phyloP scores from a whole-genome alignment of 1,140 invertebrate species.

The Eciton burchellii region DNA sequence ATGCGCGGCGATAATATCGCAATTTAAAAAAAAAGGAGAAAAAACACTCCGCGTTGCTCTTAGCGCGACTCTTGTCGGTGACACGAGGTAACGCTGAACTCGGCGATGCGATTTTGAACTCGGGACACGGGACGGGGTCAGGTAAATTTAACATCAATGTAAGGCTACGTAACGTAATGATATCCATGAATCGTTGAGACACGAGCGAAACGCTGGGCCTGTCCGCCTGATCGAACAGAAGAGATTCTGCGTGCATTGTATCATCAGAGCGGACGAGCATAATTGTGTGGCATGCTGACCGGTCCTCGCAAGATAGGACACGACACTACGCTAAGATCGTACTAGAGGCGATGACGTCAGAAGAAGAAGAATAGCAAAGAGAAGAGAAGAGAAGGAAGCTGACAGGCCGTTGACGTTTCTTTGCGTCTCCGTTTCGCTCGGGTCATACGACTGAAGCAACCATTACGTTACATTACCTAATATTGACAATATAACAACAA shows the following conservation, averaged over 20 bases:
- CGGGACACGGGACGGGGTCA: background rate
- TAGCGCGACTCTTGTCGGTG: background rate
- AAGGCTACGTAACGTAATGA: conserved; percentile 86
- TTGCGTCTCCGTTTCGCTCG: conserved; percentile 78
- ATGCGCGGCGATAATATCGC: too few species aligned
- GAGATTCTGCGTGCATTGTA: conserved; percentile 55
- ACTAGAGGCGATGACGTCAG: conserved; percentile 10
- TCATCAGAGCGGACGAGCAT: conserved; percentile 13
- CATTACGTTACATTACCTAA: conserved; percentile 91
- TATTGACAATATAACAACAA: conserved; percentile 99
- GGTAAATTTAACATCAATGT: conserved; percentile 82
- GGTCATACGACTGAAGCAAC: conserved; percentile 83
- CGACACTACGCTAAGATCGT: conserved; percentile 16
- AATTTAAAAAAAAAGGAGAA: too few species aligned
- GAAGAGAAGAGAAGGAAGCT: conserved; percentile 71
- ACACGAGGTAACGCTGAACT: conserved; percentile 32
- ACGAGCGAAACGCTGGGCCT: conserved; percentile 83
- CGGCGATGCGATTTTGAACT: background rate
- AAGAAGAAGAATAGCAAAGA: conserved; percentile 5
- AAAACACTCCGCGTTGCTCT: background rate
- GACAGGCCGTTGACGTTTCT: conserved; percentile 75
- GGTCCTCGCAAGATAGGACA: conserved; percentile 1
- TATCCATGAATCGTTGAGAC: conserved; percentile 83
- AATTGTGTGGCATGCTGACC: conserved; percentile 55
- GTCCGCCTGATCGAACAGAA: conserved; percentile 70